Conservation (phyloP, 2,113 vertebrate genomes). For the Sterna hirundo region DNA sequence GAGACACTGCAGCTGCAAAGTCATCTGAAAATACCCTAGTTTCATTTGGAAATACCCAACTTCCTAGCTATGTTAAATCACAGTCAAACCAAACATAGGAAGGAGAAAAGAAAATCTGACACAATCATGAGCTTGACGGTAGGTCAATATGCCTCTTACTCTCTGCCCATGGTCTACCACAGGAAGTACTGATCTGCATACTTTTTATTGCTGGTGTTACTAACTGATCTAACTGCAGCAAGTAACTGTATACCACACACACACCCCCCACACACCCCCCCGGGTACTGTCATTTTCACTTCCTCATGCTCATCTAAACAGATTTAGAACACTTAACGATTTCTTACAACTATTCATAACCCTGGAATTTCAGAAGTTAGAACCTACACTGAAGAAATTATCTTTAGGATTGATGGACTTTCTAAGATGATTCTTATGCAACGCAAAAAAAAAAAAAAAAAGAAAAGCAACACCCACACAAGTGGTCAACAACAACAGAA, state of each 20-base stretch:
- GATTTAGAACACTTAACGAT: background rate
- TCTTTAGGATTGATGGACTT: background rate
- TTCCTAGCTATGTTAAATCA: background rate
- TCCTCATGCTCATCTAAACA: background rate
- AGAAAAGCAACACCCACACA: background rate
- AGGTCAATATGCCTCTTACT: background rate
- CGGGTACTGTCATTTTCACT: background rate
- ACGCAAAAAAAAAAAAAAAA: background rate
- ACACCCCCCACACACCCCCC: background rate
- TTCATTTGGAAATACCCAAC: slow-evolving; percentile 10
- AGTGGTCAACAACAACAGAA: background rate
- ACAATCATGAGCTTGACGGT: background rate
- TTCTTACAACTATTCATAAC: background rate
- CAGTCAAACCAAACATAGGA: background rate
- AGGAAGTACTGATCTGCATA: background rate
- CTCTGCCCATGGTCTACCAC: background rate
- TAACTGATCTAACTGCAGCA: background rate
- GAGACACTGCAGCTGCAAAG: background rate
- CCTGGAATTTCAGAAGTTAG: background rate
- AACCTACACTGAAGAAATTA: background rate
- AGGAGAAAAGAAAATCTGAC: background rate
- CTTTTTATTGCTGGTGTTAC: background rate
- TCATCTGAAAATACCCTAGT: background rate
- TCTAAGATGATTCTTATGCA: background rate
- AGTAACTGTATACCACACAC: background rate